Evolutionary conservation across 1,140 invertebrate genomes (phyloP).

Genomic region (Thaumatotibia leucotreta): DNA sequence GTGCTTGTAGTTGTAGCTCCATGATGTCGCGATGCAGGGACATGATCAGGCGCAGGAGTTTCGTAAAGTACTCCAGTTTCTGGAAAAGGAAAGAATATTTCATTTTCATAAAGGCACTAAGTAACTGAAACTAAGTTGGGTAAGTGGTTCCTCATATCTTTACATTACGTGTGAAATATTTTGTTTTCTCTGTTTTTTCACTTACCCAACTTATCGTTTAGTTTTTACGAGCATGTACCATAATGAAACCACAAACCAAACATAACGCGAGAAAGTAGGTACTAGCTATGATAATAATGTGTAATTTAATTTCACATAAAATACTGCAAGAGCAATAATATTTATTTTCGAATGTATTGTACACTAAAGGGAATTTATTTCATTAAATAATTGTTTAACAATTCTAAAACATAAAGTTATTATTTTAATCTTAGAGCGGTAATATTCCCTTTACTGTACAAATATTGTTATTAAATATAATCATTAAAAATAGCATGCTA

Average conservation of each 20-base stretch:
- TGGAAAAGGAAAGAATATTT: conserved; percentile 42
- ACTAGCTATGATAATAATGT: too few relatives aligned
- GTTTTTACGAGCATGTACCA: too few relatives aligned
- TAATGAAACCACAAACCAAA: too few relatives aligned
- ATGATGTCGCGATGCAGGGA: conserved; percentile 62
- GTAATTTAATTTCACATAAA: too few relatives aligned
- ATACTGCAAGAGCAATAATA: too few relatives aligned
- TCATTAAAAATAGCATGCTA: conserved; percentile 38
- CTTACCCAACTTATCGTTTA: too few relatives aligned
- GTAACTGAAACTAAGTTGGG: too few relatives aligned
- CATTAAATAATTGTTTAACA: conserved; percentile 17
- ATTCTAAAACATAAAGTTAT: conserved; percentile 22
- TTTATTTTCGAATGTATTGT: conserved; percentile 47
- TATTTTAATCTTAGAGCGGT: conserved; percentile 61
- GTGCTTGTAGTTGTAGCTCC: conserved; percentile 50
- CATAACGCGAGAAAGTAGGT: too few relatives aligned
- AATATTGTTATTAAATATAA: conserved; percentile 23
- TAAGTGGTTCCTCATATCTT: too few relatives aligned
- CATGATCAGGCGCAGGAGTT: conserved; percentile 65
- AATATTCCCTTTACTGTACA: conserved; percentile 71
- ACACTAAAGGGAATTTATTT: conserved; percentile 74
- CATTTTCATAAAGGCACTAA: too few relatives aligned
- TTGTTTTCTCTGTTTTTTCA: too few relatives aligned
- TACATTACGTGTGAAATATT: too few relatives aligned
- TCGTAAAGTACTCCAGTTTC: conserved; percentile 68